Evolutionary conservation across 1,140 invertebrate genomes (phyloP).

Genomic region (Berghia stephanieae): DNA sequence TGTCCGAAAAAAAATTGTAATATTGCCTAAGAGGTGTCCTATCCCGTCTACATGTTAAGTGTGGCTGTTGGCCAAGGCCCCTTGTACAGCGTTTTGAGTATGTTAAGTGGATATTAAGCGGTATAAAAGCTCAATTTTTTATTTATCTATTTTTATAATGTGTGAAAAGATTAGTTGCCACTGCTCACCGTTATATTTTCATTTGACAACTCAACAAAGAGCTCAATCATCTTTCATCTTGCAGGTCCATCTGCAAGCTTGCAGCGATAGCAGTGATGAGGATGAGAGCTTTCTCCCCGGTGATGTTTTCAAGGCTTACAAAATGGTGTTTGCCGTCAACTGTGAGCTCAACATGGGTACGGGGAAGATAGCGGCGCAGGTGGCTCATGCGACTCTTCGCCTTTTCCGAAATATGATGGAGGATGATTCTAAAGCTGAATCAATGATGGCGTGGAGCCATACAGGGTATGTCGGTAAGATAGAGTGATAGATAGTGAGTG

Average conservation of each 20-base stretch:
- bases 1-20: too few relatives aligned
- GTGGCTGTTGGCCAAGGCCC: too few relatives aligned
- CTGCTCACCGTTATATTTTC: slow-evolving; percentile 17
- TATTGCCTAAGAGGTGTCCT: too few relatives aligned
- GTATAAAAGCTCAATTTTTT: too few relatives aligned
- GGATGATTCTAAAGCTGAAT: slow-evolving; percentile 66
- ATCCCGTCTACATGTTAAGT: too few relatives aligned
- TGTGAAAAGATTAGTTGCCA: not conserved
- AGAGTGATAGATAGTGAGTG: too few relatives aligned
- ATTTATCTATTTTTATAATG: not conserved
- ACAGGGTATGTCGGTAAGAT: too few relatives aligned
- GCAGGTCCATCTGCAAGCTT: slow-evolving; percentile 46
- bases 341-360: slow-evolving; percentile 72
- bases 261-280: slow-evolving; percentile 48
- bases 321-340: slow-evolving; percentile 78
- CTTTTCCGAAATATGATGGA: slow-evolving; percentile 69
- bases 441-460: slow-evolving; percentile 70
- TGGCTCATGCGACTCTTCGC: slow-evolving; percentile 73
- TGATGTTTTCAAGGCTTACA: slow-evolving; percentile 65
- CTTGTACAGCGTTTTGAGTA: too few relatives aligned
- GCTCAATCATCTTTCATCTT: not conserved
- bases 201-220: not conserved
- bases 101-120: too few relatives aligned
- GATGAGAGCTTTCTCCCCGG: slow-evolving; percentile 58
- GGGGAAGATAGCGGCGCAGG: slow-evolving; percentile 75